phyloP scores from a whole-genome alignment of 1,140 invertebrate species.

The Leptinotarsa texana region DNA sequence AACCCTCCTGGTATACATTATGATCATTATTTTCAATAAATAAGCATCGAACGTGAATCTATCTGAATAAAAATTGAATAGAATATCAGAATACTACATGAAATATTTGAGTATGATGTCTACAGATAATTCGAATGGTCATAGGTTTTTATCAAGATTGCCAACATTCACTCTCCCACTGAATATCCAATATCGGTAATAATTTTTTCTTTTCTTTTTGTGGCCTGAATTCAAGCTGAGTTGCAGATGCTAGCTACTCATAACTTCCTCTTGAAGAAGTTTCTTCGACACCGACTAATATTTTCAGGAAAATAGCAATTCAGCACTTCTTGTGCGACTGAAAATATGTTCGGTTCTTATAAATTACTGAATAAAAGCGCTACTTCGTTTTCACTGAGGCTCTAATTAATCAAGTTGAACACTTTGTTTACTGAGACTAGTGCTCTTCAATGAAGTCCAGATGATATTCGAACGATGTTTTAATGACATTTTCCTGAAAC shows the following conservation, averaged over 20 bases:
- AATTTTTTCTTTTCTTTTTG: neutral
- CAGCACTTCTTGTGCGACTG: constrained; percentile 33
- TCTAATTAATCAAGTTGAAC: neutral
- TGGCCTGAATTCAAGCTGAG: constrained; percentile 18
- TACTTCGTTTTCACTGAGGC: neutral
- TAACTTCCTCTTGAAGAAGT: constrained; percentile 42
- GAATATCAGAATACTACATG: too few relatives aligned
- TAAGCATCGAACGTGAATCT: too few relatives aligned
- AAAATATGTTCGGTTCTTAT: neutral
- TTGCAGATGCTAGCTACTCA: constrained; percentile 39
- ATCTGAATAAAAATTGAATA: too few relatives aligned
- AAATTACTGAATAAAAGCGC: neutral
- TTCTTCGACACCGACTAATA: constrained; percentile 40
- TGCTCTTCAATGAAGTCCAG: neutral
- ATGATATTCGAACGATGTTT: neutral
- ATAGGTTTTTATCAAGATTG: too few relatives aligned
- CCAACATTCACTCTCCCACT: too few relatives aligned
- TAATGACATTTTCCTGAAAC: neutral
- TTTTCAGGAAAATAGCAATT: constrained; percentile 39
- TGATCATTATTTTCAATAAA: too few relatives aligned
- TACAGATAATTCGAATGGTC: too few relatives aligned
- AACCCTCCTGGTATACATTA: too few relatives aligned
- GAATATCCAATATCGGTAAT: neutral
- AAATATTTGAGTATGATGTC: too few relatives aligned
- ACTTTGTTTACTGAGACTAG: neutral